A percentile compares a stretch with the other conserved stretches of the same genome.
These are phyloP conservation scores for Malurus leucopterus DNA, from an alignment of 2,797 vertebrate species.

Conservation along the genomic window DNA sequence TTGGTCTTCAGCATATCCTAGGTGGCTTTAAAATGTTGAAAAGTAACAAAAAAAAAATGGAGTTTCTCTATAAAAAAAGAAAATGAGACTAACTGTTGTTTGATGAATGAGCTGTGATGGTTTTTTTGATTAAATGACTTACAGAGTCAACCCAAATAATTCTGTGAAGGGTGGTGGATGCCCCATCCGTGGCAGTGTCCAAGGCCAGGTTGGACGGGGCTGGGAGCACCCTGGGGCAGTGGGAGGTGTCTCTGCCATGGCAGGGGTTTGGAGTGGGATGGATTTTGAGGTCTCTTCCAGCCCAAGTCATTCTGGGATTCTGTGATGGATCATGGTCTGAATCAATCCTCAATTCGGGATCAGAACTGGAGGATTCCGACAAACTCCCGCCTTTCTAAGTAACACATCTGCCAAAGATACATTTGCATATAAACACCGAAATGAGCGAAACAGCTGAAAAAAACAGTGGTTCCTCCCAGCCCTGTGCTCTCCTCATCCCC, in stretches of 20 bases:
- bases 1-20: background rate
- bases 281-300: background rate
- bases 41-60: fast-evolving
- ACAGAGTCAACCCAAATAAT: background rate
- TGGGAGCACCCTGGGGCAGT: background rate
- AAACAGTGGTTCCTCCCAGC: background rate
- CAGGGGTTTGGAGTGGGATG: fast-evolving
- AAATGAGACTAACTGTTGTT: background rate
- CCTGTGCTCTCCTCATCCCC: background rate
- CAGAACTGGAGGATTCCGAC: fast-evolving
- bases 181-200: background rate
- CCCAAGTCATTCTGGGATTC: background rate
- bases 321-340: background rate
- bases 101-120: no score
- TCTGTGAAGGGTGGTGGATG: background rate
- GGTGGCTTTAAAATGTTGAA: background rate
- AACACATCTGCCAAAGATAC: background rate
- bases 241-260: background rate
- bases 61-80: background rate
- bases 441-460: background rate
- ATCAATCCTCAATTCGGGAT: background rate
- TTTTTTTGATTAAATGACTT: background rate
- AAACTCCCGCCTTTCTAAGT: background rate
- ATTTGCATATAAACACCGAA: background rate
- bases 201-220: background rate